Conservation (phyloP, 1,140 invertebrate genomes). For the Musca vetustissima region DNA sequence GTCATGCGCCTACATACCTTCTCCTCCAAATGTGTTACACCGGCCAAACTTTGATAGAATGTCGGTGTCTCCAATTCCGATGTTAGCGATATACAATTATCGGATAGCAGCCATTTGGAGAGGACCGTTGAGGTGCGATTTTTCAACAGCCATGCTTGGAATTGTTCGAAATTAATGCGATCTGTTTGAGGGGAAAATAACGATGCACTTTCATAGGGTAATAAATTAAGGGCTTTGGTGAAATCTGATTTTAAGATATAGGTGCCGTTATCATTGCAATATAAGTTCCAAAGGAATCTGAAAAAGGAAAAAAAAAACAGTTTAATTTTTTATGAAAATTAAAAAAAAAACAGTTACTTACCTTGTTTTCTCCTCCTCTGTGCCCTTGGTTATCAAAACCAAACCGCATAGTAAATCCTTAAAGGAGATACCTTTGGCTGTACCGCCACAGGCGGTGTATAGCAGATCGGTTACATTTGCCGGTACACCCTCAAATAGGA, state of each 20-base stretch:
- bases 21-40: slow-evolving; percentile 80
- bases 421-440: slow-evolving; percentile 75
- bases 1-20: slow-evolving; percentile 60
- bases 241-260: slow-evolving; percentile 77
- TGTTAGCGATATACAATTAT: slow-evolving; percentile 69
- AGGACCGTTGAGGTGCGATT: slow-evolving; percentile 77
- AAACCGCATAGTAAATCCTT: slow-evolving; percentile 81
- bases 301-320: slow-evolving; percentile 15
- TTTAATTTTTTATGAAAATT: not conserved
- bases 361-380: slow-evolving; percentile 83
- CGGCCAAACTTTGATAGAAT: slow-evolving; percentile 88
- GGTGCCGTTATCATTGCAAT: slow-evolving; percentile 77
- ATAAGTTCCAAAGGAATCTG: slow-evolving; percentile 83
- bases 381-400: slow-evolving; percentile 80
- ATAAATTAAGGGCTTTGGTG: slow-evolving; percentile 65
- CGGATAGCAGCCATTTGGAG: slow-evolving; percentile 77
- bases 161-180: slow-evolving; percentile 67
- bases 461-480: slow-evolving; percentile 75
- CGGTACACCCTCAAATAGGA: slow-evolving; percentile 82
- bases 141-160: slow-evolving; percentile 69
- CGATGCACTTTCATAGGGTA: slow-evolving; percentile 44
- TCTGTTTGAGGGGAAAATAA: slow-evolving; percentile 49
- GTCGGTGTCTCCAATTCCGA: slow-evolving; percentile 85
- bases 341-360: slow-evolving; percentile 57
- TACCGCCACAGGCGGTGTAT: slow-evolving; percentile 79